Percentiles rank a stretch among this genome's conserved stretches.
Evolutionary conservation across 2,888 invertebrate species (phyloP).

Genomic region (Ommatoiulus sabulosus): DNA sequence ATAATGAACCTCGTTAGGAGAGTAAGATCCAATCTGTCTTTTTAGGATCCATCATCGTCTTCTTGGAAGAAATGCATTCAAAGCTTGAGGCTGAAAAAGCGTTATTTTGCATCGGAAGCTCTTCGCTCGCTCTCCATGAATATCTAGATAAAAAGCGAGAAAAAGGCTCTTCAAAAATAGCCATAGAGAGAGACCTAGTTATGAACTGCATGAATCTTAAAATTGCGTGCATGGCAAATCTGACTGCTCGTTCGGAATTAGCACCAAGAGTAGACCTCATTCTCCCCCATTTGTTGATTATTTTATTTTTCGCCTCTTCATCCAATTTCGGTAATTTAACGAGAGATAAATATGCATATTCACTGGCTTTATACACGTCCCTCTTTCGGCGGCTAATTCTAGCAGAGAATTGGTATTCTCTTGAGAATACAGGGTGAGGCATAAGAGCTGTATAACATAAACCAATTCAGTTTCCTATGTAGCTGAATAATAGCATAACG

Average conservation of each 20-base stretch:
- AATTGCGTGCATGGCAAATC: neutral
- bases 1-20: constrained; percentile 38
- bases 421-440: too few species aligned
- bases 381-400: too few species aligned
- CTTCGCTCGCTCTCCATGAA: neutral
- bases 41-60: neutral
- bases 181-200: neutral
- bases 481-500: too few species aligned
- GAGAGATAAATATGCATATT: neutral
- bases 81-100: neutral
- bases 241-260: constrained; percentile 4
- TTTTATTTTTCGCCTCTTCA: neutral
- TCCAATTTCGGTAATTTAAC: neutral
- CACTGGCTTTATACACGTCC: too few species aligned
- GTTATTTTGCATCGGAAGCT: constrained; percentile 20
- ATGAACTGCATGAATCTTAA: neutral
- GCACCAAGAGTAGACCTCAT: neutral
- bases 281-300: neutral
- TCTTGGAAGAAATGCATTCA: neutral
- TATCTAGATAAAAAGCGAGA: neutral
- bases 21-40: constrained; percentile 37
- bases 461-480: too few species aligned
- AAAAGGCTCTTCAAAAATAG: neutral
- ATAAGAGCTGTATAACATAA: too few species aligned
- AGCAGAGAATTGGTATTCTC: too few species aligned